Evolutionary conservation across 2,888 invertebrate species (phyloP), one percentile per base, ranked within the genome.

Genomic region (Scaptomyza parva): DNA sequence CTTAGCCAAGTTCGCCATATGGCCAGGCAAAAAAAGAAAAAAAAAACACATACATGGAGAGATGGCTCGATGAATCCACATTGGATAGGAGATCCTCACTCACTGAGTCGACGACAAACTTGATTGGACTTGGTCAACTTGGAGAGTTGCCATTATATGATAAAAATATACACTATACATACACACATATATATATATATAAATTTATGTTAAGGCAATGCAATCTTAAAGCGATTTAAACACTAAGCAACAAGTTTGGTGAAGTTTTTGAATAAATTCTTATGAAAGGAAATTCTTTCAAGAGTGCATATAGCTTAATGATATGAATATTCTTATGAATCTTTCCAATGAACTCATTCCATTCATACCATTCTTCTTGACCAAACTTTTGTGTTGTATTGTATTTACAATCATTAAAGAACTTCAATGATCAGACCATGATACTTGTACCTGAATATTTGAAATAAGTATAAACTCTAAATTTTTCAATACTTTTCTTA

Each of bases 1-100:
- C 52, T 62, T 59, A 6, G 30, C 33, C 62, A 44, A 35, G 37
- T 37, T 60, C 26, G 66, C 64, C 74, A 76, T 67, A 65, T 70
- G 66, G 50, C 48, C 41, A 57, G 59, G 0, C 0, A 9, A 22
- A 22, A 22, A 5, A 5, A 26, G 26, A 26, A 26, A 11, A 30
- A 30, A 11, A n/a, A 30, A 30, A 35, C 24, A 52, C n/a, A 35
- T 11, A 11, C 28, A 28, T n/a, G n/a, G n/a, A n/a, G n/a, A n/a
- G n/a, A n/a, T n/a, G n/a, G n/a, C n/a, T n/a, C n/a, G n/a, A n/a
- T n/a, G n/a, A n/a, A n/a, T n/a, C n/a, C n/a, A n/a, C n/a, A n/a
- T n/a, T 35, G 7, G 9, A 8, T 57, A 59, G n/a, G n/a, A n/a
- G 33, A 60, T 51, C 57, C 66, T 62, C 50, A 51, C 51, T 47